Percentiles rank a stretch among this genome's conserved stretches.
These are phyloP conservation scores for Trichechus manatus DNA, from an alignment of 2,113 vertebrate genomes.

Conservation along the genomic window DNA sequence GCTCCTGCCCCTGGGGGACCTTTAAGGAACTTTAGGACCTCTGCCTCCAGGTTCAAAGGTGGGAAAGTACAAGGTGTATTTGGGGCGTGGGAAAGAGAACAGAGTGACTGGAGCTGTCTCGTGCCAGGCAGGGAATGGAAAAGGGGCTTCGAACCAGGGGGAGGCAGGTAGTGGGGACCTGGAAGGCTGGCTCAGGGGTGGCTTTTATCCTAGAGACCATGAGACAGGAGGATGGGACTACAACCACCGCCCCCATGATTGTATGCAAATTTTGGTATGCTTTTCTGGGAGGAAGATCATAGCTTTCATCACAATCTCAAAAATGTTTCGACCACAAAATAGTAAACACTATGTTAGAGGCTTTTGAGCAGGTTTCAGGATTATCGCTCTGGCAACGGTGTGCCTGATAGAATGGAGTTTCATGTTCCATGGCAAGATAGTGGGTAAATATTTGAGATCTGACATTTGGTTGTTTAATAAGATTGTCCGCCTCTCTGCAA, in stretches of 20 bases:
- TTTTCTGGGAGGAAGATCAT: not conserved
- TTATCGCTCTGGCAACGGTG: not conserved
- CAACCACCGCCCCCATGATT: not conserved
- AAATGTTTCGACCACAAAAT: not conserved
- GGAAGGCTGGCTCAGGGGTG: not conserved
- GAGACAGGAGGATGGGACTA: not conserved
- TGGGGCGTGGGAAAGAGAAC: slow-evolving; percentile 56
- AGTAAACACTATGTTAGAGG: not conserved
- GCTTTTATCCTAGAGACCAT: not conserved
- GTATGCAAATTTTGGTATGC: not conserved
- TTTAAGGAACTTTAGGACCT: slow-evolving; percentile 66
- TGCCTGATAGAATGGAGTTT: not conserved
- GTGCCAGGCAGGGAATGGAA: not conserved
- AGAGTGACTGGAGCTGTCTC: not conserved
- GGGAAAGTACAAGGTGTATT: slow-evolving; percentile 61
- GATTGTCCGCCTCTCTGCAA: slow-evolving; percentile 60
- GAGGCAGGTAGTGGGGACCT: no score
- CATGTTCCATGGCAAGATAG: slow-evolving; percentile 57
- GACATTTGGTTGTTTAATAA: slow-evolving; percentile 74
- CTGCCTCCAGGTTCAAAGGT: slow-evolving; percentile 77
- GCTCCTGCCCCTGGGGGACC: slow-evolving; percentile 13
- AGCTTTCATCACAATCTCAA: not conserved
- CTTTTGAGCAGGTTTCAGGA: not conserved
- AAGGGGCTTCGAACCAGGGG: not conserved
- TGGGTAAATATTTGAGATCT: slow-evolving; percentile 76